These are phyloP conservation scores for Acanthiza pusilla DNA, from an alignment of 2,797 vertebrate genomes.

Conservation along the genomic window DNA sequence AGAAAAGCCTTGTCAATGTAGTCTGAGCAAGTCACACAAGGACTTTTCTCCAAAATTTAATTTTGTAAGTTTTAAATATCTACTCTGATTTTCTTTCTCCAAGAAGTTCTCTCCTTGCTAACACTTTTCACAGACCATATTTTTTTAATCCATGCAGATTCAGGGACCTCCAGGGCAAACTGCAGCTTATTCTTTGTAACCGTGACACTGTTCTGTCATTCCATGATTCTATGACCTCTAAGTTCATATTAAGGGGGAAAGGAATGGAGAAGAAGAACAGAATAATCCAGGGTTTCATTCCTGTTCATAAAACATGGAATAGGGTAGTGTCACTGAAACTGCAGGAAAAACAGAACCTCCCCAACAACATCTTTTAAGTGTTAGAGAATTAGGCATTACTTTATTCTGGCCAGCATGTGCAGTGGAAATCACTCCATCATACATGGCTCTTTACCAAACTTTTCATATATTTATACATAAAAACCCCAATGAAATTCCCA, in stretches of 20 bases:
- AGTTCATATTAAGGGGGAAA: background rate
- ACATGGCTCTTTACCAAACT: background rate
- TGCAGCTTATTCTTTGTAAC: rapidly evolving
- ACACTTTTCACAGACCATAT: background rate
- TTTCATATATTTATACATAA: background rate
- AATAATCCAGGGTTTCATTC: background rate
- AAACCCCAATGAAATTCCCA: background rate
- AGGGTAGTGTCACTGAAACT: background rate
- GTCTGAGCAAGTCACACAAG: background rate
- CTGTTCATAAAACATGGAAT: background rate
- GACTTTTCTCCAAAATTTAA: background rate
- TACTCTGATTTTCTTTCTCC: background rate
- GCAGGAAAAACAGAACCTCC: background rate
- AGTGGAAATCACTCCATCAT: background rate
- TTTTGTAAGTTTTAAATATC: background rate
- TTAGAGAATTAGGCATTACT: background rate
- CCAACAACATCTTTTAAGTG: background rate
- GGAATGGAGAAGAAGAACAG: background rate
- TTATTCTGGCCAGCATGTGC: background rate
- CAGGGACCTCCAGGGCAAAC: background rate
- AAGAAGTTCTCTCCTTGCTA: background rate
- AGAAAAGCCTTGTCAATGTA: background rate
- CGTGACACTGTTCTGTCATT: background rate
- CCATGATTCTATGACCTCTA: background rate
- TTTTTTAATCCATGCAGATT: background rate